Percentiles rank a stretch among this genome's conserved stretches.
phyloP scores from a whole-genome alignment of 1,140 invertebrate species.

The Drosophila sp. region DNA sequence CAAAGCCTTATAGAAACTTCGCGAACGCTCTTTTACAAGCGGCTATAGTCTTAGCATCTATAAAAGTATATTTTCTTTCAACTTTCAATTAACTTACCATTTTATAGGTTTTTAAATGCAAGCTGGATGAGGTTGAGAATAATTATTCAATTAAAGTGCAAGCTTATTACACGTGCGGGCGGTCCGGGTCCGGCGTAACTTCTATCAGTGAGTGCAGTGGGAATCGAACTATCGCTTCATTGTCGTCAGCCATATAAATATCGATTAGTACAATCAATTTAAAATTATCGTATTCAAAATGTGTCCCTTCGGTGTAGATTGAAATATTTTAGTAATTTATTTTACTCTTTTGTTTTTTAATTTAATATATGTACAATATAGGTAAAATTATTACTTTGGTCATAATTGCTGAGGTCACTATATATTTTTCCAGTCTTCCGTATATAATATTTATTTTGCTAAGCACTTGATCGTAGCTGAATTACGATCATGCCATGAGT shows the following conservation, averaged over 20 bases:
- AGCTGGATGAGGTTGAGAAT: conserved; percentile 45
- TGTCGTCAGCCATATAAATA: not conserved
- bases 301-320: not conserved
- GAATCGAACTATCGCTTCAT: conserved; percentile 15
- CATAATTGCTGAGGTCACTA: too few relatives aligned
- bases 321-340: not conserved
- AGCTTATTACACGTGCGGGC: conserved; percentile 68
- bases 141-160: conserved; percentile 35
- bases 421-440: too few relatives aligned
- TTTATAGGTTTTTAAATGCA: conserved; percentile 66
- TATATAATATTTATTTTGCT: too few relatives aligned
- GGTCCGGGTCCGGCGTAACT: conserved; percentile 45
- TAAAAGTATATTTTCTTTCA: not conserved
- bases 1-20: conserved; percentile 54
- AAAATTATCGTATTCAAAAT: not conserved
- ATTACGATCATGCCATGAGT: not conserved
- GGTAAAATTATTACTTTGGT: too few relatives aligned
- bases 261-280: not conserved
- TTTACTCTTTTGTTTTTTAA: too few relatives aligned
- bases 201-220: conserved; percentile 12
- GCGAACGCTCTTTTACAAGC: conserved; percentile 21
- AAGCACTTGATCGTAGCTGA: not conserved
- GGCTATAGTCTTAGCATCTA: not conserved
- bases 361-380: too few relatives aligned
- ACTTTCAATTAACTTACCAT: conserved; percentile 48